phyloP scores from a whole-genome alignment of 2,113 vertebrate species.

The Melanerpes aurifrons region DNA sequence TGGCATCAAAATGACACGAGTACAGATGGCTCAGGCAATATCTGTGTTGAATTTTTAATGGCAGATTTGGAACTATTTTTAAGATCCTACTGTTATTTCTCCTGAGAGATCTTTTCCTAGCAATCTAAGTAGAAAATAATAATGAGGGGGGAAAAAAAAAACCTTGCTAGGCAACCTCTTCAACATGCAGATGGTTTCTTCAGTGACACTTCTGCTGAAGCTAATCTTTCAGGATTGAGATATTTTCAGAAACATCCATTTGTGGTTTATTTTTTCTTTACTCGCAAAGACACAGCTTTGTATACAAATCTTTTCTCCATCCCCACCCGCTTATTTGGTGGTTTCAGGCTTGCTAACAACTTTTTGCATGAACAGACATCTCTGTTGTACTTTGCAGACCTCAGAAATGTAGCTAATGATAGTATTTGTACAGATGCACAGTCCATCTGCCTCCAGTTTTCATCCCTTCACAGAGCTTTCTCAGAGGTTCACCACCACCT shows the following conservation, averaged over 20 bases:
- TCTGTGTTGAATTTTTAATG: constrained; percentile 60
- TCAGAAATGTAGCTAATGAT: not conserved
- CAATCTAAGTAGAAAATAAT: constrained; percentile 55
- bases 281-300: constrained; percentile 53
- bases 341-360: constrained; percentile 55
- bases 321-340: not conserved
- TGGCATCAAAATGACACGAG: not conserved
- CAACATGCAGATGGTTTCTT: constrained; percentile 62
- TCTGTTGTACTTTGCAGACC: constrained; percentile 17
- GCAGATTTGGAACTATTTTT: constrained; percentile 55
- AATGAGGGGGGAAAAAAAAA: constrained; percentile 41
- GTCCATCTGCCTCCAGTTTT: not conserved
- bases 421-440: not conserved
- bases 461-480: not conserved
- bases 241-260: constrained; percentile 77
- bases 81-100: constrained; percentile 41
- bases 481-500: not conserved
- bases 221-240: constrained; percentile 77
- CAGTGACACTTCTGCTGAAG: constrained; percentile 71
- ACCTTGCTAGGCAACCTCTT: constrained; percentile 61
- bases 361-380: constrained; percentile 48
- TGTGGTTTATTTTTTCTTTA: constrained; percentile 59
- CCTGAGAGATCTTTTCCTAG: constrained; percentile 58
- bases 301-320: constrained; percentile 43
- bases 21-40: constrained; percentile 31